These are phyloP conservation scores for Enteromius argenteus DNA, from an alignment of 2,797 vertebrate species.

Conservation along the genomic window DNA sequence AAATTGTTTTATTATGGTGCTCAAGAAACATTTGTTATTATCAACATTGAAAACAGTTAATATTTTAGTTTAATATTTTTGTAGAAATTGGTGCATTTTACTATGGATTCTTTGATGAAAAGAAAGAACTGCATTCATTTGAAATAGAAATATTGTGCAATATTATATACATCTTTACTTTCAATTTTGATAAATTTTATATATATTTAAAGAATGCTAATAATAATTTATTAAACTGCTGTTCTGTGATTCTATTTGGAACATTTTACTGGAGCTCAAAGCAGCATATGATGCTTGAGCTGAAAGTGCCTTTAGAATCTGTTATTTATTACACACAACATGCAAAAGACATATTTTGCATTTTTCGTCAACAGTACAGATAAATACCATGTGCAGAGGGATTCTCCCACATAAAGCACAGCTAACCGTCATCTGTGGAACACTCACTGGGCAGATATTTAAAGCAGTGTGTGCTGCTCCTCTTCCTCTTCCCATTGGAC, in stretches of 20 bases:
- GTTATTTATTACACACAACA: constrained; percentile 9
- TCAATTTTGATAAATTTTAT: too few relatives aligned
- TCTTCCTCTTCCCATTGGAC: constrained; percentile 90
- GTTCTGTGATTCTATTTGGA: background rate
- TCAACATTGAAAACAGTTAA: background rate
- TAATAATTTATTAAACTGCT: background rate
- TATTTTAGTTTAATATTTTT: background rate
- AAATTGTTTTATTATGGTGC: background rate
- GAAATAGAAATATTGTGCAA: too few relatives aligned
- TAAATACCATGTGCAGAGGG: constrained; percentile 9
- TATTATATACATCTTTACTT: background rate
- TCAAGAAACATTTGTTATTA: constrained; percentile 8
- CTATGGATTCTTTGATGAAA: background rate
- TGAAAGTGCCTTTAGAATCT: background rate
- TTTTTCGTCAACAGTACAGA: background rate
- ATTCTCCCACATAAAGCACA: background rate
- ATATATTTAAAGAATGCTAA: background rate
- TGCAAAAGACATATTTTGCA: constrained; percentile 29
- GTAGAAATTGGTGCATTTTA: background rate
- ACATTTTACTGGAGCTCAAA: background rate
- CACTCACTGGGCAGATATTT: constrained; percentile 89
- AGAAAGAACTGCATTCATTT: background rate
- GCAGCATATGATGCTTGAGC: background rate
- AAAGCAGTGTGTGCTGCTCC: constrained; percentile 91
- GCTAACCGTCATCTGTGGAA: background rate